Percentiles rank a stretch among this genome's conserved stretches.
phyloP scores from a whole-genome alignment of 2,888 invertebrate species.

The Acanthosepion pharaonis region DNA sequence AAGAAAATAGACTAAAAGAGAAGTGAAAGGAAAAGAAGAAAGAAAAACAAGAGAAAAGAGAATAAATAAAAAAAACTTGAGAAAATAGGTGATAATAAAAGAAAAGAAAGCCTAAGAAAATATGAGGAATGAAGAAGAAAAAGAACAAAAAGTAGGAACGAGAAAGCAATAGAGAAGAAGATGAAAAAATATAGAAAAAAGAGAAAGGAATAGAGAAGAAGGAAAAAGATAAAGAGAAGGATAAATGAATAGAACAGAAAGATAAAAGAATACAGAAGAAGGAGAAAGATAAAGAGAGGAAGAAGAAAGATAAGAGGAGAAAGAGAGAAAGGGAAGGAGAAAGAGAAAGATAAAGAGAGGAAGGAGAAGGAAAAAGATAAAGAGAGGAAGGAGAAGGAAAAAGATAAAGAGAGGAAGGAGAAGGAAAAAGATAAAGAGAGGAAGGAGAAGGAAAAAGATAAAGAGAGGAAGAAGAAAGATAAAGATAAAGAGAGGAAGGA shows the following conservation, averaged over 20 bases:
- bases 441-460: background rate
- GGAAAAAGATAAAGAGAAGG: background rate
- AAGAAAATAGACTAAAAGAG: too few relatives aligned
- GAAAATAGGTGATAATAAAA: background rate
- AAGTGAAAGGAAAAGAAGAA: background rate
- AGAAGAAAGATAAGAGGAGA: background rate
- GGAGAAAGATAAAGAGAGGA: background rate
- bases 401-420: background rate
- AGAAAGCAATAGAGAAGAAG: too few relatives aligned
- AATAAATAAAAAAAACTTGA: background rate
- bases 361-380: too few relatives aligned
- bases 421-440: background rate
- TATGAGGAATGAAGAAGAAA: too few relatives aligned
- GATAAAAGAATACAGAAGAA: background rate
- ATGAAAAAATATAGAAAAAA: background rate
- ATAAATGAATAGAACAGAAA: background rate
- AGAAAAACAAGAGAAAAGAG: background rate
- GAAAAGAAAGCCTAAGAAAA: background rate
- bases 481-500: background rate
- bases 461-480: background rate
- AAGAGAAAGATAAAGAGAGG: background rate
- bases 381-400: background rate
- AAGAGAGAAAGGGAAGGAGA: background rate
- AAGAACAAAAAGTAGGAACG: too few relatives aligned
- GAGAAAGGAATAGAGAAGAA: background rate